A percentile compares a stretch with the other conserved stretches of the same genome.
Evolutionary conservation across 2,888 invertebrate species (phyloP).

Genomic region (Corythucha ciliata): DNA sequence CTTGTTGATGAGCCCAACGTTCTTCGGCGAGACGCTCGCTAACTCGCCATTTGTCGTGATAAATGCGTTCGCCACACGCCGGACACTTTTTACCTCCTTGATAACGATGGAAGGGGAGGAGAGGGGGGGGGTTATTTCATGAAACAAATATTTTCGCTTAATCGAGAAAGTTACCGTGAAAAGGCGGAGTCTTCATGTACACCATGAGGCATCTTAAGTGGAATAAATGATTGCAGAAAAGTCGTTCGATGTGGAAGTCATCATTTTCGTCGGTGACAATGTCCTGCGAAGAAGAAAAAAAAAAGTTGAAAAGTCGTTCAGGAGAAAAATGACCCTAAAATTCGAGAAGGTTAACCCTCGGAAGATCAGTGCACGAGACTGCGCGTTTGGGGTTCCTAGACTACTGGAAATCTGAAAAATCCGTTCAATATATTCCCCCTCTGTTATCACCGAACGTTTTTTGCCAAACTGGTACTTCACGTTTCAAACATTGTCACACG

Average conservation of each 20-base stretch:
- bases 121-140: neutral
- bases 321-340: slow-evolving; percentile 4
- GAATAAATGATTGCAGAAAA: slow-evolving; percentile 64
- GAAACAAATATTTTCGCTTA: neutral
- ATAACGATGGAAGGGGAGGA: slow-evolving; percentile 7
- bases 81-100: slow-evolving; percentile 60
- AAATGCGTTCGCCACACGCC: slow-evolving; percentile 53
- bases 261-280: slow-evolving; percentile 50
- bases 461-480: too few relatives aligned
- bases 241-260: slow-evolving; percentile 54
- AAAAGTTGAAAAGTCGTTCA: slow-evolving; percentile 11
- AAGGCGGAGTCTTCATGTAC: slow-evolving; percentile 63
- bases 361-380: too few relatives aligned
- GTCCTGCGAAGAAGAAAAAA: slow-evolving; percentile 40
- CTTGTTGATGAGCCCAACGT: slow-evolving; percentile 69
- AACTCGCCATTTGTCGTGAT: slow-evolving; percentile 63
- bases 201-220: slow-evolving; percentile 58
- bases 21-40: slow-evolving; percentile 60
- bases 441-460: too few relatives aligned
- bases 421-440: too few relatives aligned
- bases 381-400: too few relatives aligned
- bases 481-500: too few relatives aligned
- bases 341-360: too few relatives aligned
- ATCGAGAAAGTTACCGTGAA: slow-evolving; percentile 45
- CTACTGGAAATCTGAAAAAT: too few relatives aligned